Evolutionary conservation across 1,140 invertebrate genomes (phyloP).

Genomic region (Drosophila aff.): DNA sequence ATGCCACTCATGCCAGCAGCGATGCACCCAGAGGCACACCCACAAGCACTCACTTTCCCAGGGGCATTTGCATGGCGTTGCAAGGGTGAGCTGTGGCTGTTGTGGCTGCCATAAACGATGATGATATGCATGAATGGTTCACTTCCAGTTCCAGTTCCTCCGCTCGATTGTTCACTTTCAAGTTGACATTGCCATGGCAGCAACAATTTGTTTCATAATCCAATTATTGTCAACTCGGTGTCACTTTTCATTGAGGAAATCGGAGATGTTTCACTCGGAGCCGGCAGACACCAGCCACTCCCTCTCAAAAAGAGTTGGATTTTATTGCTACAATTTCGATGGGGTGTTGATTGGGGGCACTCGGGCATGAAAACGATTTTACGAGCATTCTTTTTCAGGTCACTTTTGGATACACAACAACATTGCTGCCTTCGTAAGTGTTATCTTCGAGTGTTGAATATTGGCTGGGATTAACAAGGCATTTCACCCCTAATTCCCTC

Average conservation of each 20-base stretch:
- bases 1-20: slow-evolving; percentile 10
- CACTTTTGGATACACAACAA: slow-evolving; percentile 33
- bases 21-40: slow-evolving; percentile 18
- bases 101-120: slow-evolving; percentile 17
- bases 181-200: slow-evolving; percentile 23
- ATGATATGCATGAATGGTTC: slow-evolving; percentile 46
- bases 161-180: slow-evolving; percentile 31
- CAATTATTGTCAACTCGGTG: slow-evolving; percentile 72
- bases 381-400: slow-evolving; percentile 60
- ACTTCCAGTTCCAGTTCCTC: slow-evolving; percentile 12
- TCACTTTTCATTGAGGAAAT: slow-evolving; percentile 69
- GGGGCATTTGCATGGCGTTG: slow-evolving; percentile 47
- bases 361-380: slow-evolving; percentile 66
- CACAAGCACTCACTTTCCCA: slow-evolving; percentile 11
- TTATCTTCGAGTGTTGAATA: background rate
- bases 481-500: slow-evolving; percentile 3
- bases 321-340: slow-evolving; percentile 19
- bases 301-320: slow-evolving; percentile 14
- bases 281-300: background rate
- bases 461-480: slow-evolving; percentile 1
- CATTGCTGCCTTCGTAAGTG: background rate
- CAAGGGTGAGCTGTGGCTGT: slow-evolving; percentile 8
- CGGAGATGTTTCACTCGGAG: slow-evolving; percentile 23
- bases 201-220: slow-evolving; percentile 64
- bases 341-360: slow-evolving; percentile 55